Percentiles rank a stretch among this genome's conserved stretches.
These are phyloP conservation scores for Kryphioiulus occultus DNA, from an alignment of 2,888 invertebrate species.

Conservation along the genomic window DNA sequence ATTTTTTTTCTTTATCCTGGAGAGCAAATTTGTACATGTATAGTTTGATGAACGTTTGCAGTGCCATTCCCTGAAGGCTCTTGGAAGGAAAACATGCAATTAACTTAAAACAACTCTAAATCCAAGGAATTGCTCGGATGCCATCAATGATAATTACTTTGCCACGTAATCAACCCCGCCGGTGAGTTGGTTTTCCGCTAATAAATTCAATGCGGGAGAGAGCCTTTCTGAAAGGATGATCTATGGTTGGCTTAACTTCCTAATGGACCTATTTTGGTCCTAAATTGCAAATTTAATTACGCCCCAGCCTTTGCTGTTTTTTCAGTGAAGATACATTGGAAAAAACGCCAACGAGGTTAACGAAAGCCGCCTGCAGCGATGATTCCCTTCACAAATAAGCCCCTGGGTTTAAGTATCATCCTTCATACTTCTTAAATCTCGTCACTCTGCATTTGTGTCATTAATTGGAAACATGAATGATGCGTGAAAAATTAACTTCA, in stretches of 20 bases:
- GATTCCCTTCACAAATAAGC: neutral
- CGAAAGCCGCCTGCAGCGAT: neutral
- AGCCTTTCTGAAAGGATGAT: neutral
- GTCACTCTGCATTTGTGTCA: neutral
- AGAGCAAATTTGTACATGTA: neutral
- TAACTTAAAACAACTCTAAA: constrained; percentile 4
- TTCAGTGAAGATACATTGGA: neutral
- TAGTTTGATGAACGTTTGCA: neutral
- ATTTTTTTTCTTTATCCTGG: neutral
- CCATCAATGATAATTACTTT: constrained; percentile 9
- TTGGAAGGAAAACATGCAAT: neutral
- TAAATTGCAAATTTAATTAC: constrained; percentile 3
- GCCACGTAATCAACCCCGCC: neutral
- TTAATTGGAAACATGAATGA: neutral
- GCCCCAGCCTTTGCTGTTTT: neutral
- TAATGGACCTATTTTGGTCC: neutral
- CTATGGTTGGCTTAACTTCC: neutral
- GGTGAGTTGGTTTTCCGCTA: constrained; percentile 9
- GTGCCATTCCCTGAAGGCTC: neutral
- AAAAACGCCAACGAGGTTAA: neutral
- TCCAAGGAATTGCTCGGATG: neutral
- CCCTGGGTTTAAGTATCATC: neutral
- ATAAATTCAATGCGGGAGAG: neutral
- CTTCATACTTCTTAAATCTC: neutral
- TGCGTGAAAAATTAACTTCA: neutral